Evolutionary conservation across 2,888 invertebrate genomes (phyloP), one percentile per base, ranked within the genome.

Genomic region (Gymnosoma rotundatum): DNA sequence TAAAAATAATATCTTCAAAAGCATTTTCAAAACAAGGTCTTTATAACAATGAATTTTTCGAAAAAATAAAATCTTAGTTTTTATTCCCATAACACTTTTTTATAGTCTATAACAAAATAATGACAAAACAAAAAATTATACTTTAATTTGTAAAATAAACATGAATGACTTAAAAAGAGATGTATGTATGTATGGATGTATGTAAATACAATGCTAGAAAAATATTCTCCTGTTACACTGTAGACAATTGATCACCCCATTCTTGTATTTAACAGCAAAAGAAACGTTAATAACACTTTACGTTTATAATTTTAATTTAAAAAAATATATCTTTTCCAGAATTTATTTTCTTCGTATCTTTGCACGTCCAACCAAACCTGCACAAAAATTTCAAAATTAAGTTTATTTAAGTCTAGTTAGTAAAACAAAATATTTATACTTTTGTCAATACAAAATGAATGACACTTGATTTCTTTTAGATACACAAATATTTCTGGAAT

Each of bases 141-240:
- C 38, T 80, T 80, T 76, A 80, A 80, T 83, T 80, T 78, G 42
- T 73, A 73, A 83, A 80, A 69, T 36, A 80, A 80, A 78, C 80
- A 83, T 25, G 16, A 21, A 42, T n/a, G 18, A 5, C 18, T 12
- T 32, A 10, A 66, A 52, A 48, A 61, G 42, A 50, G 6, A 32
- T 2, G 32, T 32, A 32, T 32, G 6, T 8, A 5, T 8, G 32
- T 2, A 54, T 36, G 18, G 14, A 50, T 12, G n/a, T 56, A 42
- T n/a, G 60, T 58, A 0, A 5, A 32, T 32, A 32, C 32, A 32
- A 6, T 32, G n/a, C 12, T 25, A 61, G 21, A 6, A 6, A 61
- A 66, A 36, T 45, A 32, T 6, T 50, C 50, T 75, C 8, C 32
- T 52, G 36, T 16, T 60, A 70, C 63, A 64, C 38, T 64, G 60